A percentile compares a stretch with the other conserved stretches of the same genome.
These are phyloP conservation scores for Pomatorhinus ruficollis DNA, from an alignment of 2,113 vertebrate species.

Conservation along the genomic window DNA sequence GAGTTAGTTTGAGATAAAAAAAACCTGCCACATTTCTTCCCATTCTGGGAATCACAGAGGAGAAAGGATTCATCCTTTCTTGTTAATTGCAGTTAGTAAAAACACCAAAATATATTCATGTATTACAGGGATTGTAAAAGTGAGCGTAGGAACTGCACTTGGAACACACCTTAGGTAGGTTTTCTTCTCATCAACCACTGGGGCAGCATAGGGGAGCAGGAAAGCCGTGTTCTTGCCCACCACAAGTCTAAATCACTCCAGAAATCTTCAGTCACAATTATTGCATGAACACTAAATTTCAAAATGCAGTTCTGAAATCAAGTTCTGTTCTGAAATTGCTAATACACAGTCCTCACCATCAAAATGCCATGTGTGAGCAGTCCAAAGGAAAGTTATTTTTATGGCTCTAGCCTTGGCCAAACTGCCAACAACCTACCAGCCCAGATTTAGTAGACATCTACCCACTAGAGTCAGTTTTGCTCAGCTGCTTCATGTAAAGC, in stretches of 20 bases:
- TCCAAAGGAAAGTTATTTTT: not conserved
- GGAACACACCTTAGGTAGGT: not conserved
- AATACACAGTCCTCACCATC: not conserved
- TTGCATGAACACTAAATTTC: not conserved
- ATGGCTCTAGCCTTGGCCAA: not conserved
- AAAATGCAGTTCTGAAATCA: not conserved
- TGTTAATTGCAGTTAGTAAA: not conserved
- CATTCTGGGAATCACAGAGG: not conserved
- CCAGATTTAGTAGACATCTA: not conserved
- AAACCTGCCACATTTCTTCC: not conserved
- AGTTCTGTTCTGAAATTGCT: not conserved
- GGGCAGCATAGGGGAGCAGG: accelerated
- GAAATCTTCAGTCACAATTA: not conserved
- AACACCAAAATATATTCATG: not conserved
- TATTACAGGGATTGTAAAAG: not conserved
- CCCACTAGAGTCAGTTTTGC: not conserved
- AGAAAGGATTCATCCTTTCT: not conserved
- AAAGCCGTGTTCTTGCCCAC: not conserved
- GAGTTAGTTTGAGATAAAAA: not conserved
- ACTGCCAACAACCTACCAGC: not conserved
- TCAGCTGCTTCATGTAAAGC: not conserved
- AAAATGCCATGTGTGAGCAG: not conserved
- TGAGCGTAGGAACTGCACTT: not conserved
- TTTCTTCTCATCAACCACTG: not conserved
- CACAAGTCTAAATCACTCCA: not conserved